Conservation (phyloP, 1,140 invertebrate species). For the Ladona fulva region DNA sequence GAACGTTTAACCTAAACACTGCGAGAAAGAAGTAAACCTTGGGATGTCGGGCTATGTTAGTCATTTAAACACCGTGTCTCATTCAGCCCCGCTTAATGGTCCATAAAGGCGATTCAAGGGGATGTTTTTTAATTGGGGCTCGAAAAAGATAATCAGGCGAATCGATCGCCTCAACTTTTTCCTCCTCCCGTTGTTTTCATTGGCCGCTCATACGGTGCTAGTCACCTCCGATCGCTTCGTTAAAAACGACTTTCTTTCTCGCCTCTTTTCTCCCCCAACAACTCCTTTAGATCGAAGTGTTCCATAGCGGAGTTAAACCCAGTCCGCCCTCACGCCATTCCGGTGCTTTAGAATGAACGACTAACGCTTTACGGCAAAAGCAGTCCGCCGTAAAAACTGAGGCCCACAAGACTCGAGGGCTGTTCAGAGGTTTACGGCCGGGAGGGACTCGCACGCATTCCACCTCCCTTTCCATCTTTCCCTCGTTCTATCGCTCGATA, state of each 20-base stretch:
- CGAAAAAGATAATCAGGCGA: no score
- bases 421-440: not conserved
- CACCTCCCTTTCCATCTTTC: not conserved
- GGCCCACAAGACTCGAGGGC: not conserved
- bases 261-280: not conserved
- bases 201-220: not conserved
- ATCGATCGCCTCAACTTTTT: no score
- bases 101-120: no score
- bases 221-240: not conserved
- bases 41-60: no score
- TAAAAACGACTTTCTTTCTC: not conserved
- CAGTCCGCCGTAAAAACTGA: not conserved
- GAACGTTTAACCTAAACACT: no score
- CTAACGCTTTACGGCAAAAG: not conserved
- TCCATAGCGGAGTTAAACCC: not conserved
- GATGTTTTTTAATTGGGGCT: no score
- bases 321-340: not conserved
- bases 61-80: no score
- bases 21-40: no score
- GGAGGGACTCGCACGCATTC: not conserved
- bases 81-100: no score
- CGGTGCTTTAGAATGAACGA: not conserved
- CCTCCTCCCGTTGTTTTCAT: no score
- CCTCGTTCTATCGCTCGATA: not conserved
- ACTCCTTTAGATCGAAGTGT: not conserved